These are phyloP conservation scores for Trissolcus basalis DNA, from an alignment of 1,140 invertebrate species.

Conservation along the genomic window DNA sequence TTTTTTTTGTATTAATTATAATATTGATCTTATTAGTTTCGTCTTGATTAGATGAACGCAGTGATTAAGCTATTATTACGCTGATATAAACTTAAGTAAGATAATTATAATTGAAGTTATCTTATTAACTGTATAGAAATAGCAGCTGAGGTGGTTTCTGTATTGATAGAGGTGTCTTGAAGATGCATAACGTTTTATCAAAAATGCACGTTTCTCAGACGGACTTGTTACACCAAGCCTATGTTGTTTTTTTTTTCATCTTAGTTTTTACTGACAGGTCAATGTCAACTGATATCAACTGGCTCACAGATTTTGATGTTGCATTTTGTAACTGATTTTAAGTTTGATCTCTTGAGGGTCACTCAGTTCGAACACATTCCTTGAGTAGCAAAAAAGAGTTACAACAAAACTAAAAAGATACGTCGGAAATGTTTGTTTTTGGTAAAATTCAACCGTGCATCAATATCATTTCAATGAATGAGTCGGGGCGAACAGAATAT, in stretches of 20 bases:
- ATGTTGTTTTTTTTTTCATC: conserved; percentile 3
- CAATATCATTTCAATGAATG: conserved; percentile 25
- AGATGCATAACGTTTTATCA: conserved; percentile 46
- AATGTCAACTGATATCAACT: no score
- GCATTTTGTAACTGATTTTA: conserved; percentile 21
- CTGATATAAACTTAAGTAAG: conserved; percentile 60
- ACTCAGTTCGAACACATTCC: conserved; percentile 31
- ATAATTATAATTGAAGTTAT: conserved; percentile 63
- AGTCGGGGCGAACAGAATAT: conserved; percentile 31
- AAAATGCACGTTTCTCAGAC: conserved; percentile 37
- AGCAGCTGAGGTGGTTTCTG: conserved; percentile 50
- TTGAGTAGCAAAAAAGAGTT: background rate
- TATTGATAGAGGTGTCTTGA: conserved; percentile 39
- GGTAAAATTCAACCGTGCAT: conserved; percentile 23
- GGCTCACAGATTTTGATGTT: conserved; percentile 2
- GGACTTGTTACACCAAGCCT: background rate
- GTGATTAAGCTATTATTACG: conserved; percentile 45
- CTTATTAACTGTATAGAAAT: conserved; percentile 69
- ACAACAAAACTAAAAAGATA: background rate
- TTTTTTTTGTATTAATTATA: conserved; percentile 2
- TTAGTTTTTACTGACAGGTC: conserved; percentile 18
- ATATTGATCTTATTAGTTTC: conserved; percentile 14
- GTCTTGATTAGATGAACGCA: conserved; percentile 10
- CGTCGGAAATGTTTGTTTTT: conserved; percentile 36
- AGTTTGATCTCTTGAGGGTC: conserved; percentile 5